Base-by-base conservation (phyloP, 2,888 invertebrate species). In the Coremacera marginata region DNA sequence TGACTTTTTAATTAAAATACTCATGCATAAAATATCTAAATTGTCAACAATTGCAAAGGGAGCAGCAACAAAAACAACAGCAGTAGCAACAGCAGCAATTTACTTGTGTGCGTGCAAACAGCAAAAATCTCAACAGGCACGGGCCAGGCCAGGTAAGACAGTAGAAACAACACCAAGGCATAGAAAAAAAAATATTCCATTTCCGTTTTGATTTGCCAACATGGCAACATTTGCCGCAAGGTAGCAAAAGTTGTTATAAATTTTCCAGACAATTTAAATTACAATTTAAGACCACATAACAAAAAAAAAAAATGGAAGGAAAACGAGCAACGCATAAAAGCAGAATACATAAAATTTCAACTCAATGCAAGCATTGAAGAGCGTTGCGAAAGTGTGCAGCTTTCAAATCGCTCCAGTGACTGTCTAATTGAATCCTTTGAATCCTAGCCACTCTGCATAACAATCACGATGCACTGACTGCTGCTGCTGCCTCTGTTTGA, bases 1-100 rank as follows among this genome's bases (percentile, higher is more conserved):
- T 68, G 68, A 68, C 11, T 68, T 68, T 68, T 68, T 68, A 68
- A 68, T 68, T 68, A 68, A 68, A 68, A 68, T 49, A 49, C 68
- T 68, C 68, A 68, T 68, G 68, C 68, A 68, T 68, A 68, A 68
- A 68, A 68, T 49, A 68, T 68, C 68, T 25, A 49, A 49, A 49
- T 68, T 68, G 68, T 68, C 44, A 68, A 68, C 68, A 68, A 68
- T 68, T 68, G 49, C 68, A 68, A 68, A 68, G 49, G 37, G 11
- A 37, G 34, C 16, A 65, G 34, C n/a, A 34, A 37, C 31, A 57
- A 57, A 3, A 31, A 31, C 31, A 31, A 31, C 31, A 57, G 22
- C 57, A 60, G 25, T 11, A 60, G 5, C 60, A 60, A 19, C 19
- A 37, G 19, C 44, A 67, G 67, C 37, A n/a, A 16, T 37, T 19